Conservation (phyloP, 2,797 vertebrate species). For the Cuniculus paca region DNA sequence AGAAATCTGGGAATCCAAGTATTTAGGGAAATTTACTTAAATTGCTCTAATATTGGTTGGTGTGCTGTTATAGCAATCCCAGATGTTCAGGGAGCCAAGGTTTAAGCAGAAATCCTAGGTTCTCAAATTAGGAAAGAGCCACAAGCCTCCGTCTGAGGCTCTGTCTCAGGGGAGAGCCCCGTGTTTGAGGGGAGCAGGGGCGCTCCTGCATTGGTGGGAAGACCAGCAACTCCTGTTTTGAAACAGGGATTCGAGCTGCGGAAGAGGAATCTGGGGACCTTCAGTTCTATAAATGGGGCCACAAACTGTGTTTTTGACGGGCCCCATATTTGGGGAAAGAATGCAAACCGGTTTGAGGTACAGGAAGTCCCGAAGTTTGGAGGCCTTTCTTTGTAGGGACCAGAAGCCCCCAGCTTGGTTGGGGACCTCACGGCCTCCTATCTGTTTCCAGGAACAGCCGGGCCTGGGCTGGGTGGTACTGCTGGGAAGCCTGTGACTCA, state of each 20-base stretch:
- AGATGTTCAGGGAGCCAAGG: neutral
- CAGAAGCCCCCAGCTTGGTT: constrained; percentile 48
- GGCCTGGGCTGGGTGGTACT: constrained; percentile 74
- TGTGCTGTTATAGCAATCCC: neutral
- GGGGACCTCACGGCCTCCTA: constrained; percentile 73
- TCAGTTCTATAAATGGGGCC: constrained; percentile 14
- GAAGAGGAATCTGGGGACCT: neutral
- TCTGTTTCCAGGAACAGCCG: constrained; percentile 81
- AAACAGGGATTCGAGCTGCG: neutral
- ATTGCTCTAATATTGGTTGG: neutral
- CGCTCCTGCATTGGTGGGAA: neutral
- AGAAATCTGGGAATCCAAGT: constrained; percentile 21
- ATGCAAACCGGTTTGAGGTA: neutral
- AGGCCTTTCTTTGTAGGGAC: neutral
- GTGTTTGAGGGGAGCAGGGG: neutral
- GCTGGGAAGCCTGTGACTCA: constrained; percentile 83
- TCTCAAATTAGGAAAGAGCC: neutral
- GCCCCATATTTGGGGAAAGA: neutral
- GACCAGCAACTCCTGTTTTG: neutral
- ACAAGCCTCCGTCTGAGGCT: neutral
- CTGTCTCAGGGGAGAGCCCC: neutral
- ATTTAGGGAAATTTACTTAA: constrained; percentile 7
- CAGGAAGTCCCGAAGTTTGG: neutral
- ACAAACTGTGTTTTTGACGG: neutral
- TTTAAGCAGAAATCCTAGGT: neutral